These are phyloP conservation scores for Mormyrus proboscirostris DNA, from an alignment of 2,797 vertebrate species.

Conservation along the genomic window DNA sequence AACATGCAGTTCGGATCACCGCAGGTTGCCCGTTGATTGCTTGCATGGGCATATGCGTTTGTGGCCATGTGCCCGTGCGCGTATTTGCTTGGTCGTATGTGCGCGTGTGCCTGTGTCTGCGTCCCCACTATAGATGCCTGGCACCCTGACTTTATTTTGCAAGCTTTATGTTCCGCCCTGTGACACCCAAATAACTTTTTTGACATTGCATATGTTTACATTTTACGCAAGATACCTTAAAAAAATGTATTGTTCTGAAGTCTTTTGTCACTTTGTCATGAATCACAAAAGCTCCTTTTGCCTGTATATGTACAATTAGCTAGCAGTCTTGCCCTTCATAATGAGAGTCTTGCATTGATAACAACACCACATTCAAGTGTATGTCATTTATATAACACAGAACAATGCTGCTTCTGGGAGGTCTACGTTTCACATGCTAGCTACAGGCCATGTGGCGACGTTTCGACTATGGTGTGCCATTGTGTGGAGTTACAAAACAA, in stretches of 20 bases:
- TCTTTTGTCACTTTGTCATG: not conserved
- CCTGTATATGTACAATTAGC: not conserved
- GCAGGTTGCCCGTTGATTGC: not conserved
- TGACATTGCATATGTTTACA: not conserved
- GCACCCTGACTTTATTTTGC: not conserved
- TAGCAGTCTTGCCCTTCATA: not conserved
- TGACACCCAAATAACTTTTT: not conserved
- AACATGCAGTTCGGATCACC: not conserved
- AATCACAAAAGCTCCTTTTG: not conserved
- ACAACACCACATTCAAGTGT: not conserved
- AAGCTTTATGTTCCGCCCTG: not conserved
- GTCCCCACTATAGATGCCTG: not conserved
- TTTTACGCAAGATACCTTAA: not conserved
- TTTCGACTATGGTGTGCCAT: not conserved
- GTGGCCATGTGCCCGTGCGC: not conserved
- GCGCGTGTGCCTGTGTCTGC: not conserved
- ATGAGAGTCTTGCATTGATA: not conserved
- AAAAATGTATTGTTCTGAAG: not conserved
- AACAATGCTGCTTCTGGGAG: not conserved
- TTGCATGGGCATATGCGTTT: not conserved
- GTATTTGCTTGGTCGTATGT: not conserved
- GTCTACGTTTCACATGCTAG: not conserved
- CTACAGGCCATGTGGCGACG: not conserved
- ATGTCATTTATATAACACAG: not conserved
- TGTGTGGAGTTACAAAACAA: slow-evolving; percentile 1